Conservation (phyloP, 92 coral and sea anemone genomes). For the Galaxea fascicularis region DNA sequence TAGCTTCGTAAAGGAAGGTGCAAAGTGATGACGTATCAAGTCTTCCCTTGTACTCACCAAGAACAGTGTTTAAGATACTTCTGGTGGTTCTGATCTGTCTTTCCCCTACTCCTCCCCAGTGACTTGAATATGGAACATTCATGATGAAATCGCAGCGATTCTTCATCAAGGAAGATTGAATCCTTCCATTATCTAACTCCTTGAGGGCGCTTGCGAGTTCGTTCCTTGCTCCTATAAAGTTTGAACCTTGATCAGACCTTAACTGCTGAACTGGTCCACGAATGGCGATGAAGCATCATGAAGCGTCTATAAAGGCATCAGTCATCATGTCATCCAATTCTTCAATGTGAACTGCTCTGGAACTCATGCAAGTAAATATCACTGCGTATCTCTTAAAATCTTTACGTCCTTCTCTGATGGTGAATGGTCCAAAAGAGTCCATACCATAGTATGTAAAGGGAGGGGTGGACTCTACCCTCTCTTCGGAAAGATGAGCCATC, state of each 20-base stretch:
- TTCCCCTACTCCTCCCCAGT: constrained; percentile 20
- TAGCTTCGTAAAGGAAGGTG: not conserved
- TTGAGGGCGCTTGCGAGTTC: too few relatives aligned
- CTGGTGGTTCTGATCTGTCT: constrained; percentile 5
- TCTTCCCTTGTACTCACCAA: not conserved
- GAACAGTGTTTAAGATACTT: constrained; percentile 1
- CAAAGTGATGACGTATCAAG: not conserved
- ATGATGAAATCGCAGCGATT: constrained; percentile 5
- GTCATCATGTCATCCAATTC: constrained; percentile 15
- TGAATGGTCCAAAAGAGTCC: constrained; percentile 18
- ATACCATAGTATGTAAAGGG: constrained; percentile 2
- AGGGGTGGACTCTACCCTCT: constrained; percentile 12
- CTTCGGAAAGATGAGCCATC: constrained; percentile 41
- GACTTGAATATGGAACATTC: constrained; percentile 5
- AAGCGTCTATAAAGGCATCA: constrained; percentile 31
- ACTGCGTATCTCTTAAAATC: constrained; percentile 16
- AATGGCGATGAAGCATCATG: constrained; percentile 1
- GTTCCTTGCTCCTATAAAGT: constrained; percentile 35
- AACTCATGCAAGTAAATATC: constrained; percentile 2
- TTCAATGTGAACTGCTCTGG: constrained; percentile 31
- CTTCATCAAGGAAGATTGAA: not conserved
- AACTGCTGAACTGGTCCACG: constrained; percentile 36
- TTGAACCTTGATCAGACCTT: constrained; percentile 39
- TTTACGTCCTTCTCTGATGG: not conserved
- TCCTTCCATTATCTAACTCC: constrained; percentile 8